phyloP scores from a whole-genome alignment of 2,797 vertebrate genomes.

The Staurois parvus region DNA sequence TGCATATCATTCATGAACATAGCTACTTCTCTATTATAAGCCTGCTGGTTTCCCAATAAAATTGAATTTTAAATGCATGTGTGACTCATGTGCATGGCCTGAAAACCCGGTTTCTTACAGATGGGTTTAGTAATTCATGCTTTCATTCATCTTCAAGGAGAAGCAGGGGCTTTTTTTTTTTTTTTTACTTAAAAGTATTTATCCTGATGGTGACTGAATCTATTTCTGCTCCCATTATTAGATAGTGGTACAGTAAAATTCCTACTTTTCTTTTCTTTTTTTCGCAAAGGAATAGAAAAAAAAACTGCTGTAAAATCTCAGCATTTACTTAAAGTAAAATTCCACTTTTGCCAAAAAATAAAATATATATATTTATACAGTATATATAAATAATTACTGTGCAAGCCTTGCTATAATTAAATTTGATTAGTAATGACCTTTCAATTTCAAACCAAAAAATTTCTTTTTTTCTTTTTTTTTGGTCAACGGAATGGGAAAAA shows the following conservation, averaged over 20 bases:
- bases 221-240: background rate
- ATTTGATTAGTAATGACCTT: no score
- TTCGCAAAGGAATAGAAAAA: no score
- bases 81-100: constrained; percentile 41
- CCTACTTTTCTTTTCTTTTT: no score
- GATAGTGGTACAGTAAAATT: background rate
- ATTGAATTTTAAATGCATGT: constrained; percentile 42
- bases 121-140: background rate
- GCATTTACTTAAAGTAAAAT: no score
- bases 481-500: no score
- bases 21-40: constrained; percentile 38
- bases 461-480: no score
- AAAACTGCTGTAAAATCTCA: no score
- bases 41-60: constrained; percentile 48
- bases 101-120: constrained; percentile 26
- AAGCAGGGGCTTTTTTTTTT: constrained; percentile 11
- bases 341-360: no score
- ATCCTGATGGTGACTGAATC: background rate
- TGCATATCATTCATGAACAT: constrained; percentile 49
- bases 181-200: constrained; percentile 11
- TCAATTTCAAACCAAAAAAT: no score
- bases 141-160: constrained; percentile 13
- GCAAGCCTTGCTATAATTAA: no score
- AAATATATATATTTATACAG: no score
- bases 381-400: no score